Percentiles rank a stretch among this genome's conserved stretches.
Evolutionary conservation across 2,113 vertebrate genomes (phyloP).

Genomic region (Perca schrenkii): DNA sequence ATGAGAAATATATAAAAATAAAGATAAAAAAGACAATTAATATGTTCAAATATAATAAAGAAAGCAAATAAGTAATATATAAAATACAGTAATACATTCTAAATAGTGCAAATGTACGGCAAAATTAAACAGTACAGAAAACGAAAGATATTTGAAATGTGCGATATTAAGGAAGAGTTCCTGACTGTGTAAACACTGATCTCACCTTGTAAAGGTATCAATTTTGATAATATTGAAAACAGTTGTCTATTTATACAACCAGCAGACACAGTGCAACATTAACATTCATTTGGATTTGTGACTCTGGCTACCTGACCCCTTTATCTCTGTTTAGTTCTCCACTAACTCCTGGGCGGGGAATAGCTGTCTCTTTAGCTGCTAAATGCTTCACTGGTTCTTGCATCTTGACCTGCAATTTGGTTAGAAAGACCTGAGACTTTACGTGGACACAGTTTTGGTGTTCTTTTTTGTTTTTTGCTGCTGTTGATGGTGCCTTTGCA

Average conservation of each 20-base stretch:
- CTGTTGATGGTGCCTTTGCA: no score
- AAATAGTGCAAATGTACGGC: no score
- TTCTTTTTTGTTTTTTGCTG: background rate
- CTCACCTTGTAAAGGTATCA: background rate
- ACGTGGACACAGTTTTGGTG: background rate
- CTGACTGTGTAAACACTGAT: background rate
- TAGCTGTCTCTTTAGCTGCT: background rate
- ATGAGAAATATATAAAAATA: no score
- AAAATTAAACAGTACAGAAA: no score
- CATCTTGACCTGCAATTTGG: background rate
- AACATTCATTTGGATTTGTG: background rate
- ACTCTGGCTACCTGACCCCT: background rate
- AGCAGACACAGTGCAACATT: background rate
- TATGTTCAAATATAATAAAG: no score
- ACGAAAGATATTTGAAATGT: no score
- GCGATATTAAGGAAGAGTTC: no score
- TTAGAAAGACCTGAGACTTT: no score
- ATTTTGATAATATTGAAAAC: background rate
- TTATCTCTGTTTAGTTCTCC: background rate
- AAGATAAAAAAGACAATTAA: no score
- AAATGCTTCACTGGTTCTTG: background rate
- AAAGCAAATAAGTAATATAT: no score
- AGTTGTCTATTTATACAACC: background rate
- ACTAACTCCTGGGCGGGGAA: background rate
- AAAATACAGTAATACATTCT: no score